Evolutionary conservation across 1,140 invertebrate genomes (phyloP), one percentile per base, ranked within the genome.

Genomic region (Myzus persicae): DNA sequence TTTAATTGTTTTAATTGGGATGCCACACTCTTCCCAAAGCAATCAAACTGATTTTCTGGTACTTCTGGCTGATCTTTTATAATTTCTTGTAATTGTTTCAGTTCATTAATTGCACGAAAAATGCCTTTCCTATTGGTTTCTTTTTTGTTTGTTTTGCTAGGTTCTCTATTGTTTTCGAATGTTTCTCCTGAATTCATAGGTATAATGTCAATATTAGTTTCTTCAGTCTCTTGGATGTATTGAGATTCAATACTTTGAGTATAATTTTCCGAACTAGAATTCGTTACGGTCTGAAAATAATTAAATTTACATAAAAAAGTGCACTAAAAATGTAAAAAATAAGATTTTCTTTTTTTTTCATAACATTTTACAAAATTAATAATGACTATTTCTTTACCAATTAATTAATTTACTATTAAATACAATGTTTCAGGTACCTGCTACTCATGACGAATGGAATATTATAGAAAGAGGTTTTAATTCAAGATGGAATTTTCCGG

Each of bases 361-460:
- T n/a, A n/a, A n/a, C n/a, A n/a, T n/a, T n/a, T n/a, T n/a, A n/a
- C n/a, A n/a, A n/a, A n/a, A n/a, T n/a, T n/a, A n/a, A n/a, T 42
- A 42, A 42, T 42, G 2, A 42, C 42, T 42, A 42, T 42, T 42
- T 42, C 42, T 42, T 42, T 42, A 42, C 42, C 42, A 42, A 42
- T 42, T 42, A 51, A 51, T 51, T 51, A 51, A 51, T 51, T 1
- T 51, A 46, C 11, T 51, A 51, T 51, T 51, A 51, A 84, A 42
- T 24, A 84, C 14, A 81, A 84, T 84, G 82, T 84, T 84, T 84
- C 22, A 84, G 36, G 82, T 84, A 24, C 38, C 38, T 40, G 82
- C 36, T 18, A 54, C 46, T 24, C n/a, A 90, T 40, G 48, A 67
- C 85, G 94, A 94, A 85, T 95, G 94, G 94, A 94, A 94, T 93